These are phyloP conservation scores for Andrena praecox DNA, from an alignment of 2,888 invertebrate genomes.

Conservation along the genomic window DNA sequence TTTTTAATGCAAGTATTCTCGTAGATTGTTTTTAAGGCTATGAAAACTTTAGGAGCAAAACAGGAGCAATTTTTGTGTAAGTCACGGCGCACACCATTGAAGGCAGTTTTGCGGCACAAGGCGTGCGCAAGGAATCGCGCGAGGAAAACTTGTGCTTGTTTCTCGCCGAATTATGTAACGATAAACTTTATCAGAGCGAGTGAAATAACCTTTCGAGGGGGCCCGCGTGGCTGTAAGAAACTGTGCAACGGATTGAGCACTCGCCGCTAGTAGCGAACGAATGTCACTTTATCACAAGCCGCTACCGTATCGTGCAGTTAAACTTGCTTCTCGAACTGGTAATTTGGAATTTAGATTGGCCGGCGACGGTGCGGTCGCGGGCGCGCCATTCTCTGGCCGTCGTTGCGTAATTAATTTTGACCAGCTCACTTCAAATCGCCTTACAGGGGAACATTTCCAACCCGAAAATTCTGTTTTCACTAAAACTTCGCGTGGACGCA, in stretches of 20 bases:
- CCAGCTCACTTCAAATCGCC: not conserved
- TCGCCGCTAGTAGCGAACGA: conserved; percentile 44
- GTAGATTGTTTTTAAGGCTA: too few relatives aligned
- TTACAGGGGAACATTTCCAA: not conserved
- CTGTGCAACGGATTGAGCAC: conserved; percentile 20
- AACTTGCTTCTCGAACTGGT: conserved; percentile 47
- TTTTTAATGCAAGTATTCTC: too few relatives aligned
- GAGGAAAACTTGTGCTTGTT: conserved; percentile 5
- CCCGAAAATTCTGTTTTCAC: too few relatives aligned
- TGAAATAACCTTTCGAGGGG: conserved; percentile 36
- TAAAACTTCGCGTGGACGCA: too few relatives aligned
- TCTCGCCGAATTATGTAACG: conserved; percentile 33
- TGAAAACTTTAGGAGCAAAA: too few relatives aligned
- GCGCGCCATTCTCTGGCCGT: conserved; percentile 51
- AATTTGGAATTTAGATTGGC: conserved; percentile 61
- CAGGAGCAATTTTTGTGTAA: not conserved
- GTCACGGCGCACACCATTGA: not conserved
- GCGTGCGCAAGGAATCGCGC: not conserved
- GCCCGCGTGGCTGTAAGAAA: conserved; percentile 22
- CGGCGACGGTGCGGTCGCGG: conserved; percentile 60
- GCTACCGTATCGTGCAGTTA: conserved; percentile 57
- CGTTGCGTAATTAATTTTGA: conserved; percentile 48
- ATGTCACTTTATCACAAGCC: conserved; percentile 57
- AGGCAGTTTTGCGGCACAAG: not conserved
- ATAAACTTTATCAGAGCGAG: conserved; percentile 42